phyloP scores from a whole-genome alignment of 2,113 vertebrate genomes.

The Lasiurus borealis region DNA sequence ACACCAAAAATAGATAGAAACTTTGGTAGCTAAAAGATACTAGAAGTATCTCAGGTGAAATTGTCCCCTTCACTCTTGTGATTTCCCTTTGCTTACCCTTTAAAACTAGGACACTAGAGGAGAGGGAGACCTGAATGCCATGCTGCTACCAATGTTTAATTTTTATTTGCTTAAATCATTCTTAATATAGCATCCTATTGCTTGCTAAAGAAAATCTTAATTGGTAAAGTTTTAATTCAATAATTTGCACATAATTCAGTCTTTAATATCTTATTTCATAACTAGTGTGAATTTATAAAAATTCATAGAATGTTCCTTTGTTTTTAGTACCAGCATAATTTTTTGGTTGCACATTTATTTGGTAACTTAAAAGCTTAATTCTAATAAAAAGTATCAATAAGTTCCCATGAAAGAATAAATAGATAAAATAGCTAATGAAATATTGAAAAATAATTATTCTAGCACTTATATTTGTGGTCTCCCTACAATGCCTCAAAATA shows the following conservation, averaged over 20 bases:
- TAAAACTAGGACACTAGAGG: background rate
- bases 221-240: background rate
- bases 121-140: background rate
- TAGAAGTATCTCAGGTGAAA: background rate
- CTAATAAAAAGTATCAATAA: background rate
- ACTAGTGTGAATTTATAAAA: background rate
- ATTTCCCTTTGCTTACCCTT: background rate
- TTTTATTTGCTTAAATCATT: background rate
- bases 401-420: background rate
- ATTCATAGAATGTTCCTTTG: background rate
- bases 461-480: background rate
- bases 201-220: background rate
- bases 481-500: background rate
- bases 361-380: conserved; percentile 30
- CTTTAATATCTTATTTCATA: background rate
- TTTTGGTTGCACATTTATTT: background rate
- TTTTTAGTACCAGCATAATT: background rate
- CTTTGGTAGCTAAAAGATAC: background rate
- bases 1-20: background rate
- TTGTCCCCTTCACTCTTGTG: background rate
- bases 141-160: background rate
- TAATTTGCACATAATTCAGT: background rate
- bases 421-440: background rate
- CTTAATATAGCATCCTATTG: background rate
- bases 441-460: background rate